Conservation (phyloP, 2,113 vertebrate species). For the Eurypyga helias region DNA sequence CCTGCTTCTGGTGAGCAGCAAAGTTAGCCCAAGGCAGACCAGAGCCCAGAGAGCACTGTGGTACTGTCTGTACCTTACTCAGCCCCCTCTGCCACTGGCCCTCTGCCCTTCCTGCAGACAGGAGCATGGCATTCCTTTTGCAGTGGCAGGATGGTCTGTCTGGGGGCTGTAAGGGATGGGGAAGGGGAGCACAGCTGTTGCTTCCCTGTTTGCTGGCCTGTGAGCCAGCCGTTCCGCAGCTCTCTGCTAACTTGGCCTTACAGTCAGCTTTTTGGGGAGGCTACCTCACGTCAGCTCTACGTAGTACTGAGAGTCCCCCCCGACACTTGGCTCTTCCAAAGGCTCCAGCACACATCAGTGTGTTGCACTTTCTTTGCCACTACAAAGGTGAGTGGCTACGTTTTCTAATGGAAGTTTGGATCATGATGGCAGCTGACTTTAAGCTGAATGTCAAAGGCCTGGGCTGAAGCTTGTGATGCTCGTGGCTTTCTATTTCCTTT, state of each 20-base stretch:
- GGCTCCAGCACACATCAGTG: background rate
- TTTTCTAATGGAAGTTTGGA: background rate
- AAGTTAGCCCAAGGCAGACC: background rate
- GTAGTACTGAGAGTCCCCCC: background rate
- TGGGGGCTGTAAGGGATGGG: background rate
- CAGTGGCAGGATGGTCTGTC: background rate
- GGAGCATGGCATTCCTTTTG: background rate
- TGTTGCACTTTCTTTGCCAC: background rate
- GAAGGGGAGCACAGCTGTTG: background rate
- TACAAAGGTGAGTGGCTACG: background rate
- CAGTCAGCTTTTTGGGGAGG: background rate
- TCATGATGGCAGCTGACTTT: background rate
- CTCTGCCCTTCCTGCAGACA: no score
- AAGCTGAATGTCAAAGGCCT: background rate
- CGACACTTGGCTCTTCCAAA: background rate
- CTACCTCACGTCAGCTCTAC: background rate
- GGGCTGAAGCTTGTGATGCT: background rate
- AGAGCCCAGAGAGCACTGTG: accelerated
- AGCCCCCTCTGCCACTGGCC: background rate
- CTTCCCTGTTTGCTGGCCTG: background rate
- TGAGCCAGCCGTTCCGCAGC: background rate
- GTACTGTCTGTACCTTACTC: background rate
- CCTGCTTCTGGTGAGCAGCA: background rate
- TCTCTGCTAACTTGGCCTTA: background rate
- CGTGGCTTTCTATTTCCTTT: background rate